Conservation (phyloP, 2,888 invertebrate genomes). For the Catotricha subobsoleta region DNA sequence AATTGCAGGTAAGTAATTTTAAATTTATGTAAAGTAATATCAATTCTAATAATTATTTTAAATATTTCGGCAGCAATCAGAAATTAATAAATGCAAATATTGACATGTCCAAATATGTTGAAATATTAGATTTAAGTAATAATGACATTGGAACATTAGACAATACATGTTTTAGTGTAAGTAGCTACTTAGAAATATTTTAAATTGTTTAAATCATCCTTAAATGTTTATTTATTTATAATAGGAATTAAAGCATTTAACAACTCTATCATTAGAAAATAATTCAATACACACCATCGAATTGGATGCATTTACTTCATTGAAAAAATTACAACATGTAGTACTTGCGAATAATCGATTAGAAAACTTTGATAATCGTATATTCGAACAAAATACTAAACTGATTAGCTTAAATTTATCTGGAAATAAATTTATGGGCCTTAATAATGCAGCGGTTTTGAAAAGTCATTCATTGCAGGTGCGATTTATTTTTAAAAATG, state of each 20-base stretch:
- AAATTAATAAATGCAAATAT: slow-evolving; percentile 39
- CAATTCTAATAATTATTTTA: neutral
- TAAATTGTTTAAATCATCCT: neutral
- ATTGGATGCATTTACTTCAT: slow-evolving; percentile 37
- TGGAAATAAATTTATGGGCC: slow-evolving; percentile 39
- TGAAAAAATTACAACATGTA: slow-evolving; percentile 33
- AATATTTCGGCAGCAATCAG: slow-evolving; percentile 32
- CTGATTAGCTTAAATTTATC: slow-evolving; percentile 38
- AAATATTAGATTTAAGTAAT: slow-evolving; percentile 40
- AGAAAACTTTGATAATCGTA: slow-evolving; percentile 32
- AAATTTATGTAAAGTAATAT: slow-evolving; percentile 22
- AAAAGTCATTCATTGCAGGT: slow-evolving; percentile 36
- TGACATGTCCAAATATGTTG: slow-evolving; percentile 38
- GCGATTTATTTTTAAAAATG: slow-evolving; percentile 10
- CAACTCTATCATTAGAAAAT: slow-evolving; percentile 28
- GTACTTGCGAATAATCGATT: slow-evolving; percentile 44
- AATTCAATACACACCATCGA: slow-evolving; percentile 45
- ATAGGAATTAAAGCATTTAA: slow-evolving; percentile 19
- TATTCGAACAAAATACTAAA: slow-evolving; percentile 37
- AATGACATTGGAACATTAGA: slow-evolving; percentile 43
- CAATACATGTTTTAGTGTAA: slow-evolving; percentile 42
- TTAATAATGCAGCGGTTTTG: slow-evolving; percentile 37
- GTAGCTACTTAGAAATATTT: slow-evolving; percentile 9
- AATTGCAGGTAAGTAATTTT: slow-evolving; percentile 20
- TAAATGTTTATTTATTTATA: slow-evolving; percentile 2